Evolutionary conservation across 2,797 vertebrate genomes (phyloP).

Genomic region (Myripristis jacobus): DNA sequence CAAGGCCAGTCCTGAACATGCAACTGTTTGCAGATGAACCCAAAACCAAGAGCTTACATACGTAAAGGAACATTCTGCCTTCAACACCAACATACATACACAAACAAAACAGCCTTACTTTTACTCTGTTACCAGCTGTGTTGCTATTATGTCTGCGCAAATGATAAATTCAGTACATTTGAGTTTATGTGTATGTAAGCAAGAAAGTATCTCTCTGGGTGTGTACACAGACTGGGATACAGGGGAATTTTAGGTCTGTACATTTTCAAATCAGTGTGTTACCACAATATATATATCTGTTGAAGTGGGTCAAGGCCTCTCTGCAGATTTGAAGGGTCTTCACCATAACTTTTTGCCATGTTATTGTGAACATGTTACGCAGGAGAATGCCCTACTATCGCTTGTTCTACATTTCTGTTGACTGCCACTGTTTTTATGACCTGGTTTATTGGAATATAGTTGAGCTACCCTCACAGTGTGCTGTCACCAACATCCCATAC

Average conservation of each 20-base stretch:
- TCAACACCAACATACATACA: constrained; percentile 7
- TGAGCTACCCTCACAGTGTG: constrained; percentile 39
- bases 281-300: constrained; percentile 15
- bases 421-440: constrained; percentile 68
- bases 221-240: background rate
- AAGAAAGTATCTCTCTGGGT: background rate
- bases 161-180: constrained; percentile 1
- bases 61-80: constrained; percentile 20
- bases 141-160: constrained; percentile 23
- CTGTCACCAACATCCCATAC: background rate
- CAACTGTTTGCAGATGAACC: constrained; percentile 20
- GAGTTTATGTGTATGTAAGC: background rate
- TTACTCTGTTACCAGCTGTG: constrained; percentile 16
- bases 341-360: constrained; percentile 26
- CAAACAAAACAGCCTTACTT: background rate
- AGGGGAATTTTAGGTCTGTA: too few relatives aligned
- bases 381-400: constrained; percentile 59
- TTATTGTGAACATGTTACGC: constrained; percentile 63
- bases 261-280: too few relatives aligned
- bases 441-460: constrained; percentile 52
- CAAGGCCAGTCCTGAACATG: constrained; percentile 18
- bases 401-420: constrained; percentile 59
- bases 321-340: constrained; percentile 7
- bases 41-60: background rate
- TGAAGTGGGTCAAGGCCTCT: constrained; percentile 39